Evolutionary conservation across 2,888 invertebrate species (phyloP).

Genomic region (Aphidoletes aphidimyza): DNA sequence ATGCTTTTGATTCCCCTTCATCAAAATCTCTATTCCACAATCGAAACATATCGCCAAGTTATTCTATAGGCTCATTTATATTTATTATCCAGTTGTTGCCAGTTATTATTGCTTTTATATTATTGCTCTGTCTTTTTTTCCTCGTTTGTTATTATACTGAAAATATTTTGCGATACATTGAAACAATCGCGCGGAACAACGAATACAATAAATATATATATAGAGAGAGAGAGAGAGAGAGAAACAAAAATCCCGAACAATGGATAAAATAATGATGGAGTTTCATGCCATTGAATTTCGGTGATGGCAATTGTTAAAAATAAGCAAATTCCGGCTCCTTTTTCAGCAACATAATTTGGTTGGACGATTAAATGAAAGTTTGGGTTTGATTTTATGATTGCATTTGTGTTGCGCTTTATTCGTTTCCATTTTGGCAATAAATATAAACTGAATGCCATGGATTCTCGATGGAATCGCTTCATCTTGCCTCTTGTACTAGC

Average conservation of each 20-base stretch:
- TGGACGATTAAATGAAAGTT: background rate
- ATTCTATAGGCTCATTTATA: slow-evolving; percentile 21
- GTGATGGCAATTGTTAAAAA: background rate
- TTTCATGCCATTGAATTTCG: background rate
- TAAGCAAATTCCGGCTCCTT: background rate
- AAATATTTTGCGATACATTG: background rate
- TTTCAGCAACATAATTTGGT: background rate
- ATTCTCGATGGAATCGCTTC: too few relatives aligned
- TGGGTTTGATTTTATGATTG: too few relatives aligned
- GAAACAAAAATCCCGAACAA: background rate
- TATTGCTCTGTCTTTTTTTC: background rate
- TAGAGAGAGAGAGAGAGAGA: background rate
- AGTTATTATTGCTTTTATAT: slow-evolving; percentile 27
- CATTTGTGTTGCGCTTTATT: too few relatives aligned
- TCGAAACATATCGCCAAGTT: background rate
- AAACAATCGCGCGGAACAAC: too few relatives aligned
- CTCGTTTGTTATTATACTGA: background rate
- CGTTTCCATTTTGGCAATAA: too few relatives aligned
- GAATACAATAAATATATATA: too few relatives aligned
- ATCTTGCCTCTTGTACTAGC: too few relatives aligned
- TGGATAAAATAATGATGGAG: background rate
- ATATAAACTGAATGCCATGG: too few relatives aligned
- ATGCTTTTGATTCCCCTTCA: background rate
- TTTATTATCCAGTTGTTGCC: slow-evolving; percentile 34
- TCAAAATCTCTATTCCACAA: slow-evolving; percentile 1